Evolutionary conservation across 2,888 invertebrate genomes (phyloP).

Genomic region (Temnothorax unifasciatus): DNA sequence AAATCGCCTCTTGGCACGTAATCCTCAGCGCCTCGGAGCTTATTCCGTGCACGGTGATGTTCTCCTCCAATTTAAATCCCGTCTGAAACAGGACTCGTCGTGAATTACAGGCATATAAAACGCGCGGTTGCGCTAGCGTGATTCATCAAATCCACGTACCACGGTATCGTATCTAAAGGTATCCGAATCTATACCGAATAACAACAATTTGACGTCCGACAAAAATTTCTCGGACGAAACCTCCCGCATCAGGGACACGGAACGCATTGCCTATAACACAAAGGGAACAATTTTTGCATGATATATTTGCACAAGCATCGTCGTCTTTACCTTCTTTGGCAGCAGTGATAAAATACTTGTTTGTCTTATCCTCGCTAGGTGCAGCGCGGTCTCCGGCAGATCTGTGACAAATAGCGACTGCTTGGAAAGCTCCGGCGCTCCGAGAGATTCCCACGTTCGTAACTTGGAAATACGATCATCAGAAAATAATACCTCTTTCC

Average conservation of each 20-base stretch:
- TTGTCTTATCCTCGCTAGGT: slow-evolving; percentile 79
- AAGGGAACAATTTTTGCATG: slow-evolving; percentile 32
- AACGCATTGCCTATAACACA: slow-evolving; percentile 62
- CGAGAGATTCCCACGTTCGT: slow-evolving; percentile 83
- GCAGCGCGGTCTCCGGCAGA: slow-evolving; percentile 76
- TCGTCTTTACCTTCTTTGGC: slow-evolving; percentile 67
- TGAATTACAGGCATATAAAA: neutral
- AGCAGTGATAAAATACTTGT: slow-evolving; percentile 72
- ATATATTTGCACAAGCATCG: slow-evolving; percentile 9
- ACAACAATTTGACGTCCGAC: slow-evolving; percentile 79
- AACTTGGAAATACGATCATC: slow-evolving; percentile 58
- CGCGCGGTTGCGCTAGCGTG: neutral
- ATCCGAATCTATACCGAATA: slow-evolving; percentile 83
- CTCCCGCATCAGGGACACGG: slow-evolving; percentile 69
- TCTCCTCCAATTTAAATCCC: slow-evolving; percentile 79
- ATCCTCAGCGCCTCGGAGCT: slow-evolving; percentile 76
- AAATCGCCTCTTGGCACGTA: slow-evolving; percentile 76
- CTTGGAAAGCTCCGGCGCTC: slow-evolving; percentile 74
- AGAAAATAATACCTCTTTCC: slow-evolving; percentile 67
- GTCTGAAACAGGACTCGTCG: slow-evolving; percentile 61
- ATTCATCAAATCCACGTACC: slow-evolving; percentile 64
- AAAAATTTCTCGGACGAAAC: slow-evolving; percentile 78
- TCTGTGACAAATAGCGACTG: slow-evolving; percentile 80
- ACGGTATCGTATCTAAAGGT: slow-evolving; percentile 77
- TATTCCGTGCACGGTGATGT: slow-evolving; percentile 76